Evolutionary conservation across 2,113 vertebrate genomes (phyloP).

Genomic region (Plotosus lineatus): DNA sequence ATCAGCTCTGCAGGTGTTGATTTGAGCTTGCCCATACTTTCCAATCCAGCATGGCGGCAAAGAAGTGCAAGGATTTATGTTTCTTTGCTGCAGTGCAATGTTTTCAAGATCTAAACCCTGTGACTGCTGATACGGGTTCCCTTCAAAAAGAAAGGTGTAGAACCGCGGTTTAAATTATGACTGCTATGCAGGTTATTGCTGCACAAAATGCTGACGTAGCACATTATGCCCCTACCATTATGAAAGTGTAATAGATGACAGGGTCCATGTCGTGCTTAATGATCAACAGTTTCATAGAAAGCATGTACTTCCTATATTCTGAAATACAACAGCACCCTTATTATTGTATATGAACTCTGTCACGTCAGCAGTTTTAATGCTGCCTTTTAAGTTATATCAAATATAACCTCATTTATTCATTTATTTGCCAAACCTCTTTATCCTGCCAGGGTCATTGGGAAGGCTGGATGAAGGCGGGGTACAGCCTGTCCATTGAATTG

Average conservation of each 20-base stretch:
- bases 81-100: slow-evolving; percentile 19
- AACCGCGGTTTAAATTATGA: slow-evolving; percentile 17
- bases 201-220: slow-evolving; percentile 10
- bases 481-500: too few species aligned
- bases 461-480: too few species aligned
- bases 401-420: too few species aligned
- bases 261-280: slow-evolving; percentile 30
- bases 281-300: slow-evolving; percentile 40
- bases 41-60: slow-evolving; percentile 3
- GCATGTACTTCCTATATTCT: not conserved
- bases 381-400: slow-evolving; percentile 35
- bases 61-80: slow-evolving; percentile 30
- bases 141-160: slow-evolving; percentile 3
- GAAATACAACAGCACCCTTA: slow-evolving; percentile 14
- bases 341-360: slow-evolving; percentile 47
- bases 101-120: slow-evolving; percentile 18
- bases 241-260: slow-evolving; percentile 22
- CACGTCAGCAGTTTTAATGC: slow-evolving; percentile 35
- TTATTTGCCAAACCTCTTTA: too few species aligned
- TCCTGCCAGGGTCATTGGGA: too few species aligned
- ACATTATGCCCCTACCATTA: slow-evolving; percentile 14
- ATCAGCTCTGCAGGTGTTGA: slow-evolving; percentile 30
- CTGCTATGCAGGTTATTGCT: slow-evolving; percentile 20
- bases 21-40: slow-evolving; percentile 22
- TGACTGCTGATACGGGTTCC: slow-evolving; percentile 23